Evolutionary conservation across 30 jellyfish, hydroid and myxozoan species (phyloP).

Genomic region (Aurelia coerulea): DNA sequence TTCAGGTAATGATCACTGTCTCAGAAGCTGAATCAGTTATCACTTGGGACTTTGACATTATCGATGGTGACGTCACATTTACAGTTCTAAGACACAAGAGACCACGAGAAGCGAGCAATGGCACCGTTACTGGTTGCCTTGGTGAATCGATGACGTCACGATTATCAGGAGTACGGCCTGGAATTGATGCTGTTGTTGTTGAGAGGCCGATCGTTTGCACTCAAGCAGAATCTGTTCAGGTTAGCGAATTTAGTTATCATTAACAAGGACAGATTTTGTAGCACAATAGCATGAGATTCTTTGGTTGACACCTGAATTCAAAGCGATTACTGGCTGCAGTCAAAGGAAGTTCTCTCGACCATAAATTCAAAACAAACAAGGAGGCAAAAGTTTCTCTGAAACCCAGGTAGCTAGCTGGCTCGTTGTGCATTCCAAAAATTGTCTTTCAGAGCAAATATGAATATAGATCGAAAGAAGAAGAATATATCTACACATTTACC

Average conservation of each 20-base stretch:
- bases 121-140: conserved; percentile 80
- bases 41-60: conserved; percentile 99
- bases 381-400: too few species aligned
- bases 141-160: conserved; percentile 81
- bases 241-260: neutral
- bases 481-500: too few species aligned
- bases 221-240: conserved; percentile 99
- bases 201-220: conserved; percentile 85
- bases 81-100: conserved; percentile 95
- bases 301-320: too few species aligned
- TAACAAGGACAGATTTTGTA: too few species aligned
- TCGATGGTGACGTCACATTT: conserved; percentile 94
- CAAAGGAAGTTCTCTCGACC: too few species aligned
- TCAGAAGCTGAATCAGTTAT: conserved; percentile 96
- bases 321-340: too few species aligned
- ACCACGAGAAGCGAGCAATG: conserved; percentile 90
- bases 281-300: too few species aligned
- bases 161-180: conserved; percentile 84
- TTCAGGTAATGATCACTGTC: conserved; percentile 90
- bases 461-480: too few species aligned
- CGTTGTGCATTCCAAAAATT: too few species aligned
- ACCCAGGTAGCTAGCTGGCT: too few species aligned
- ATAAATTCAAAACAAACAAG: too few species aligned
- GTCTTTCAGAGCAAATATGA: too few species aligned
- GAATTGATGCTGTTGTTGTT: conserved; percentile 97